Percentiles rank a stretch among this genome's conserved stretches.
These are phyloP conservation scores for Acanthosepion esculentum DNA, from an alignment of 2,888 invertebrate species.

Conservation along the genomic window DNA sequence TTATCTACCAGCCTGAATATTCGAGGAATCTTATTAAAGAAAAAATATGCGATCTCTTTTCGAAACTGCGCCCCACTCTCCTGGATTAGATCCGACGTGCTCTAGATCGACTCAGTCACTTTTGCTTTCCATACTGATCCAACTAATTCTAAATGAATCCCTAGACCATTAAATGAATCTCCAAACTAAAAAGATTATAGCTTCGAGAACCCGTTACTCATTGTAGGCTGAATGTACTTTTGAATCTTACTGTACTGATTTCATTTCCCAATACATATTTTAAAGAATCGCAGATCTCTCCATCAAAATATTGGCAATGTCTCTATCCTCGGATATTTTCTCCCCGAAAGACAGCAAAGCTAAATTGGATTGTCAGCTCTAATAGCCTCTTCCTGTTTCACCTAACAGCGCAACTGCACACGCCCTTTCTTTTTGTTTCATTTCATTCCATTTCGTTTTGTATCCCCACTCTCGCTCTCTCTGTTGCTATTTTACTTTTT, in stretches of 20 bases:
- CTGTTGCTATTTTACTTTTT: background rate
- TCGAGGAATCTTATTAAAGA: too few relatives aligned
- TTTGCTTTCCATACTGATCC: too few relatives aligned
- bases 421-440: background rate
- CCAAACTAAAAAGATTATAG: too few relatives aligned
- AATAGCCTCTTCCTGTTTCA: background rate
- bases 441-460: background rate
- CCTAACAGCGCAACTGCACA: background rate
- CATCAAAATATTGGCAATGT: background rate
- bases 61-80: too few relatives aligned
- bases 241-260: background rate
- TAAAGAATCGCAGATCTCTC: background rate
- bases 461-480: background rate
- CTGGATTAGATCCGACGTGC: too few relatives aligned
- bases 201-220: too few relatives aligned
- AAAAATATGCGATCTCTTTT: too few relatives aligned
- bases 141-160: too few relatives aligned
- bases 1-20: too few relatives aligned
- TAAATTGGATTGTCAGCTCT: background rate
- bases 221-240: background rate
- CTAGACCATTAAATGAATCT: too few relatives aligned
- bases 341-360: background rate
- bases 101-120: too few relatives aligned
- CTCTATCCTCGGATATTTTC: background rate
- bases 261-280: background rate